Base-by-base conservation (phyloP, 2,797 vertebrate species). In the Hydrophis major region DNA sequence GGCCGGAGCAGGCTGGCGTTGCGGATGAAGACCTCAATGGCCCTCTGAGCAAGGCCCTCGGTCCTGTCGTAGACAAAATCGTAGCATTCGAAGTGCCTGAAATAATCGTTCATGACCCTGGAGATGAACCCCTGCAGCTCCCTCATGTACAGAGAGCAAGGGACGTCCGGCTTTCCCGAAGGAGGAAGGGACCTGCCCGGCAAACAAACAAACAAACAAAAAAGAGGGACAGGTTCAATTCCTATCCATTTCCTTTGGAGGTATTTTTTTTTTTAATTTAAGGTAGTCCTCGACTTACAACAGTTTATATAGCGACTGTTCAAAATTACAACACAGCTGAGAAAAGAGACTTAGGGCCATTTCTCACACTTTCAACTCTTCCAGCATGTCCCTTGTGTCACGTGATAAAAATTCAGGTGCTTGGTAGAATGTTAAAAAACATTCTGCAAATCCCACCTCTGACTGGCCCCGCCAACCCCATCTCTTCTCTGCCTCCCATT, bases 111-210 rank as follows among this genome's bases (percentile, higher is more conserved):
- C 99, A 99, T 99, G 88, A 99, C 98, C 93, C 99, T 98, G 69
- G 97, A 96, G 97, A 99, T 98, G 97, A 99, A 99, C 89, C 99
- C 99, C 94, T 99, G 99, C 55, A 99, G 98, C 97, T 99, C 99
- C 97, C 98, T 99, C 99, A 99, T 99, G 97, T 99, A 99, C 11
- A 99, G 98, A 56, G 99, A 99, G 97, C 99, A 99, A 4, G 99
- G 98, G 22, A 98, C 97, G 27, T 99, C 99, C 0, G 98, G 98
- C 88, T 98, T 98, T 86, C 98, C 98, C 3, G 98, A 96, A 93
- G 95, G 96, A 55, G 97, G 97, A 94, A 98, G 96, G 20, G 98
- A 97, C 91, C 99, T 99, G 97, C 12, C 95, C 95, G 95, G 95
- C 69, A 94, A 93, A 53, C 61, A 89, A 89, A 10, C 50, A 92